A percentile compares a stretch with the other conserved stretches of the same genome.
phyloP scores from a whole-genome alignment of 2,113 vertebrate species.

The Oncorhynchus keta region DNA sequence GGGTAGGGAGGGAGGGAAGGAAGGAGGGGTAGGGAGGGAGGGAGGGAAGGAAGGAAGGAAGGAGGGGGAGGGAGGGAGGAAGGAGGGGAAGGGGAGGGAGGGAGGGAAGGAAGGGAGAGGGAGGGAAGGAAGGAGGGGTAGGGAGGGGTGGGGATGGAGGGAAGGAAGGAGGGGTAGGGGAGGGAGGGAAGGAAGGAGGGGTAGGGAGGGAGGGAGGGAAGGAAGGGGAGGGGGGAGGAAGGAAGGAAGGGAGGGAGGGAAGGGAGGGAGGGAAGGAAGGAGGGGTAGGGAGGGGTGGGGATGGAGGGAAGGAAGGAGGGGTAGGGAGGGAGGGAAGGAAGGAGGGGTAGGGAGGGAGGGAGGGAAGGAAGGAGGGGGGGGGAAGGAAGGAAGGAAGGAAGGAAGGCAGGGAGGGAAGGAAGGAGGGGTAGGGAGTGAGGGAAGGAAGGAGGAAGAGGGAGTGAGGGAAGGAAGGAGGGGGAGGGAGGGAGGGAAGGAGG shows the following conservation, averaged over 20 bases:
- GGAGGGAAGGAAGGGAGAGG: too few relatives aligned
- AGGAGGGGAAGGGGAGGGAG: too few relatives aligned
- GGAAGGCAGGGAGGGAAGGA: not conserved
- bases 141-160: too few relatives aligned
- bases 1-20: not conserved
- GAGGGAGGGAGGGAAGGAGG: not conserved
- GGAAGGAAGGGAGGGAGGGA: not conserved
- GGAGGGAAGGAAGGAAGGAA: not conserved
- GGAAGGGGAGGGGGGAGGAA: not conserved
- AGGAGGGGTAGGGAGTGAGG: not conserved
- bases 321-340: not conserved
- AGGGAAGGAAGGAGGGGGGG: not conserved
- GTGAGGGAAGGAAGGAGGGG: too few relatives aligned
- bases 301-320: rapidly evolving
- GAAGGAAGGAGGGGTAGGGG: too few relatives aligned
- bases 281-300: not conserved
- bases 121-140: too few relatives aligned
- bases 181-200: not conserved
- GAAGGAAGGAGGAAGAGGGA: too few relatives aligned
- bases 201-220: not conserved
- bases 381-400: not conserved
- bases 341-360: too few relatives aligned
- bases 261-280: not conserved
- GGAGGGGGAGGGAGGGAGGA: too few relatives aligned
- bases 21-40: too few relatives aligned